Evolutionary conservation across 2,797 vertebrate species (phyloP).

Genomic region (Sebastes matsubarae): DNA sequence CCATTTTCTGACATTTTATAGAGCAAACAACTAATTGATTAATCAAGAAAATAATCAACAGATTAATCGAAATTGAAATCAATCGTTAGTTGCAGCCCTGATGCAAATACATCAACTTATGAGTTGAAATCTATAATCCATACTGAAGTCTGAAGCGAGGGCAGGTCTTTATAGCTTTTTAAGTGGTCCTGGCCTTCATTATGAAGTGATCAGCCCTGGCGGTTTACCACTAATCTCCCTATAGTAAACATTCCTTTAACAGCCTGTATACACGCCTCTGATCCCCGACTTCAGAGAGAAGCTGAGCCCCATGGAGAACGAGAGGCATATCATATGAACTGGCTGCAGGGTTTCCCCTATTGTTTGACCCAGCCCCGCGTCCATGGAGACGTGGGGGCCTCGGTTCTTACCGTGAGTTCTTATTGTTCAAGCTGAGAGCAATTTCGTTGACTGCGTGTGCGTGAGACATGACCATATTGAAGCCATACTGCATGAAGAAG

Average conservation of each 20-base stretch:
- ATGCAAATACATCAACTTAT: not conserved
- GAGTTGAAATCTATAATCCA: constrained; percentile 29
- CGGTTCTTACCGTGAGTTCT: constrained; percentile 90
- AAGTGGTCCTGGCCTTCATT: constrained; percentile 48
- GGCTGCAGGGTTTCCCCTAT: constrained; percentile 68
- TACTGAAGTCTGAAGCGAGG: not conserved
- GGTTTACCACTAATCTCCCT: constrained; percentile 71
- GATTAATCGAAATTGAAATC: too few relatives aligned
- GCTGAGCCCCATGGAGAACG: constrained; percentile 57
- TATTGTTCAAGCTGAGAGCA: constrained; percentile 98
- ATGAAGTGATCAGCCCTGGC: constrained; percentile 64
- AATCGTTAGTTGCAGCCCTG: too few relatives aligned
- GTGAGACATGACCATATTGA: constrained; percentile 98
- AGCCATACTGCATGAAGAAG: constrained; percentile 88
- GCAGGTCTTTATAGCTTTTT: constrained; percentile 31
- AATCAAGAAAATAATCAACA: too few relatives aligned
- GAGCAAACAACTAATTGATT: too few relatives aligned
- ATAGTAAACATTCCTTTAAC: constrained; percentile 71
- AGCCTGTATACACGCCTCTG: constrained; percentile 50
- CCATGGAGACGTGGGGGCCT: constrained; percentile 26
- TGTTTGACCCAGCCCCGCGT: constrained; percentile 54
- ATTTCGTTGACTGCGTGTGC: constrained; percentile 97
- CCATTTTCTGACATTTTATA: fast-evolving
- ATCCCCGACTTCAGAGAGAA: constrained; percentile 68
- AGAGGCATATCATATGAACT: constrained; percentile 67